Conservation (phyloP, 64 coral and sea anemone species). For the Dendronephthya gigantea region DNA sequence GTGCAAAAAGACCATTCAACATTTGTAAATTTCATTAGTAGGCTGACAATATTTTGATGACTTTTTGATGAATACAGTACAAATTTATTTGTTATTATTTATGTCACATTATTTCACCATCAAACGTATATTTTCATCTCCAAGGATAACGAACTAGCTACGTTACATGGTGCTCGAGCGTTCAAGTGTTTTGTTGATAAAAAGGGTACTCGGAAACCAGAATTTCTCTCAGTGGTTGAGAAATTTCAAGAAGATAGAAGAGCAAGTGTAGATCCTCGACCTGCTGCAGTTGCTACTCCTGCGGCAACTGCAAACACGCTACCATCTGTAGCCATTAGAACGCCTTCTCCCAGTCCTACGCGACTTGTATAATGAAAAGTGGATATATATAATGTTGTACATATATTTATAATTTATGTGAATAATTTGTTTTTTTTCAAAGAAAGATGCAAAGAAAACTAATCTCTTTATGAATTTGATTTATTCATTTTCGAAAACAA, state of each 20-base stretch:
- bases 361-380: background rate
- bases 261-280: background rate
- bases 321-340: background rate
- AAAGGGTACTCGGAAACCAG: conserved; percentile 68
- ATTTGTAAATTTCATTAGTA: too few species aligned
- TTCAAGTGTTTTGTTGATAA: conserved; percentile 89
- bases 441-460: too few species aligned
- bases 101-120: background rate
- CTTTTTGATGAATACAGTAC: too few species aligned
- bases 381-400: background rate
- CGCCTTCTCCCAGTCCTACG: background rate
- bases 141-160: conserved; percentile 68
- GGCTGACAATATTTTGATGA: too few species aligned
- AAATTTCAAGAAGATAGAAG: background rate
- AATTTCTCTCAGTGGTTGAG: conserved; percentile 47
- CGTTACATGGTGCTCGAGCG: conserved; percentile 80
- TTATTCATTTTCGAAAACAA: too few species aligned
- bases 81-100: too few species aligned
- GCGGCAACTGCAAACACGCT: background rate
- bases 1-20: too few species aligned
- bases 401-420: too few species aligned
- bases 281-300: background rate
- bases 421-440: too few species aligned
- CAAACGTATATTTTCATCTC: background rate
- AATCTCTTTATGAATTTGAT: too few species aligned